These are phyloP conservation scores for Microtus montanus DNA, from an alignment of 2,113 vertebrate genomes.

Conservation along the genomic window DNA sequence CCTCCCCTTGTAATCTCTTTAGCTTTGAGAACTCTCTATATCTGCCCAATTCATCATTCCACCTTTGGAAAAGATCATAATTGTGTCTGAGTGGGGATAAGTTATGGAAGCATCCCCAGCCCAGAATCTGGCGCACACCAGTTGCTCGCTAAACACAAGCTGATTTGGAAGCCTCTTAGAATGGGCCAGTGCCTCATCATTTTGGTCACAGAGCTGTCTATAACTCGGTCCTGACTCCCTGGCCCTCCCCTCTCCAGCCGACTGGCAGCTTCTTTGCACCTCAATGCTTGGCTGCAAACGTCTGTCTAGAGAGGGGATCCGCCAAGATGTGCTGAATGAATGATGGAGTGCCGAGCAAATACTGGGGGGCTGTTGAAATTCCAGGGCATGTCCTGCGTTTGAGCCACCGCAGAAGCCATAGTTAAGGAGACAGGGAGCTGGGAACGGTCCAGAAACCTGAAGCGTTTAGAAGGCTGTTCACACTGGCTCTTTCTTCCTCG, in stretches of 20 bases:
- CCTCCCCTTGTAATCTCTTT: neutral
- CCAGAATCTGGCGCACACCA: neutral
- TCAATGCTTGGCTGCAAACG: neutral
- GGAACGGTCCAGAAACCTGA: slow-evolving; percentile 22
- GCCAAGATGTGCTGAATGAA: neutral
- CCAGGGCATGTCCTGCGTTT: neutral
- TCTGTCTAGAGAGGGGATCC: neutral
- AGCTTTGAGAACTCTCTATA: neutral
- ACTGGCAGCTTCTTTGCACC: neutral
- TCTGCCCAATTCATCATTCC: neutral
- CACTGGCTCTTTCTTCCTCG: slow-evolving; percentile 21
- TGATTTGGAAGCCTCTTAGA: neutral
- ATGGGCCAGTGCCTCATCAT: neutral
- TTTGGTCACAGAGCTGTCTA: neutral
- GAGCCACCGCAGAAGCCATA: neutral
- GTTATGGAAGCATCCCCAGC: neutral
- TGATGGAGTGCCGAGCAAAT: neutral
- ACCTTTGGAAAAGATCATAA: neutral
- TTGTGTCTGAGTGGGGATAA: neutral
- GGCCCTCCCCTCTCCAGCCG: neutral
- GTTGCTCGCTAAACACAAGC: neutral
- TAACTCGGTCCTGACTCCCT: neutral
- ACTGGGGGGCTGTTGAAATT: neutral
- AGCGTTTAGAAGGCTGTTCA: neutral
- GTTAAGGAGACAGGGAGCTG: neutral